Evolutionary conservation across 2,888 invertebrate species (phyloP).

Genomic region (Torymus texanus): DNA sequence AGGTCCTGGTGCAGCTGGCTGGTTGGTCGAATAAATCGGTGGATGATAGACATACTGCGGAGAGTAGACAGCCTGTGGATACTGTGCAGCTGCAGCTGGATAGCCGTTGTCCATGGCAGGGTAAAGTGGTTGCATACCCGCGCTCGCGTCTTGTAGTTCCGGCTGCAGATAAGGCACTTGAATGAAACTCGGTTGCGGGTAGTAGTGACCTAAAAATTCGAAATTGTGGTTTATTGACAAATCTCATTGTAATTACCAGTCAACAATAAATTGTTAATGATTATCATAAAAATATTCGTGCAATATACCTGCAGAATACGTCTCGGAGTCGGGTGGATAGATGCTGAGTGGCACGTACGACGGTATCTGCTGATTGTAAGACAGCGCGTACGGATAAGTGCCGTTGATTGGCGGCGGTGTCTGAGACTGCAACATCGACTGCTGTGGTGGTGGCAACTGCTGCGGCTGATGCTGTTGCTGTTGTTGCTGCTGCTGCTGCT

Average conservation of each 20-base stretch:
- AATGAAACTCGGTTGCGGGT: slow-evolving; percentile 44
- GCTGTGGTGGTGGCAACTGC: slow-evolving; percentile 10
- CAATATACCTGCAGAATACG: slow-evolving; percentile 40
- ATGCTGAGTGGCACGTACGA: slow-evolving; percentile 41
- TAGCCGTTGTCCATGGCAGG: slow-evolving; percentile 31
- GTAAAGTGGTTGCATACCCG: slow-evolving; percentile 33
- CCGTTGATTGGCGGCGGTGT: slow-evolving; percentile 44
- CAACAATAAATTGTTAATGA: no score
- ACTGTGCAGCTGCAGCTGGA: slow-evolving; percentile 25
- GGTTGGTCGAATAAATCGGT: slow-evolving; percentile 39
- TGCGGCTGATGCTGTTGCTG: slow-evolving; percentile 2
- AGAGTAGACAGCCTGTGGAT: slow-evolving; percentile 26
- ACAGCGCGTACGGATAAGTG: slow-evolving; percentile 43
- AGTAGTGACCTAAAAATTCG: slow-evolving; percentile 45
- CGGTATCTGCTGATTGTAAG: slow-evolving; percentile 53
- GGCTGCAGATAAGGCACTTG: slow-evolving; percentile 48
- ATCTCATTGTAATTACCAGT: not conserved
- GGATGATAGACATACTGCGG: slow-evolving; percentile 45
- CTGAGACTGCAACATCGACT: slow-evolving; percentile 35
- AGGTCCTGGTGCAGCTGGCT: not conserved
- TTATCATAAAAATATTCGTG: not conserved
- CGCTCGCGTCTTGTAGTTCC: not conserved
- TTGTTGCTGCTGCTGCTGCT: slow-evolving; percentile 13
- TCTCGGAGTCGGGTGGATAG: slow-evolving; percentile 43
- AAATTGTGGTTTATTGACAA: slow-evolving; percentile 3